Percentiles rank a stretch among this genome's conserved stretches.
Evolutionary conservation across 2,888 invertebrate genomes (phyloP).

Genomic region (Lithophane ornitopus): DNA sequence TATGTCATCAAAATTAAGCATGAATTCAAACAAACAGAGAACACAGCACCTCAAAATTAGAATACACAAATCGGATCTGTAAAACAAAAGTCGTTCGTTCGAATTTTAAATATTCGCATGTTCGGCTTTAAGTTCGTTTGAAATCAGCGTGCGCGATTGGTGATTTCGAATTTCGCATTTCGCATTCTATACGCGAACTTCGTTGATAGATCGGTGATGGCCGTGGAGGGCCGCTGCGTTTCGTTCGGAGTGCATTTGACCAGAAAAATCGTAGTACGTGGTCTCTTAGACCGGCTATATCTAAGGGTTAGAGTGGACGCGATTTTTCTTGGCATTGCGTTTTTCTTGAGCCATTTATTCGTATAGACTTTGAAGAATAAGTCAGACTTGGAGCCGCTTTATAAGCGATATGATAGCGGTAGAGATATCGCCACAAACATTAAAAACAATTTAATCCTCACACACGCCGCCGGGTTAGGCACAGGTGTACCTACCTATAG

Average conservation of each 20-base stretch:
- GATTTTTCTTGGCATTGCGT: slow-evolving; percentile 54
- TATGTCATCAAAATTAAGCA: slow-evolving; percentile 58
- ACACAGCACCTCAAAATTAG: slow-evolving; percentile 50
- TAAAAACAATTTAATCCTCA: neutral
- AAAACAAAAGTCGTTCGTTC: slow-evolving; percentile 81
- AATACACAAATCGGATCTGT: slow-evolving; percentile 77
- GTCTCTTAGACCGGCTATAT: slow-evolving; percentile 71
- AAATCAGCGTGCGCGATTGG: slow-evolving; percentile 82
- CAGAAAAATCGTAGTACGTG: slow-evolving; percentile 87
- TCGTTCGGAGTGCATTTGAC: slow-evolving; percentile 84
- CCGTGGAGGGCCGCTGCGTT: slow-evolving; percentile 75
- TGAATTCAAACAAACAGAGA: slow-evolving; percentile 54
- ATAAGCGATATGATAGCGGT: neutral
- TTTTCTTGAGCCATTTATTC: slow-evolving; percentile 51
- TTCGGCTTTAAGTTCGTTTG: slow-evolving; percentile 81
- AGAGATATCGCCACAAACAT: neutral
- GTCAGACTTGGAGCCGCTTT: neutral
- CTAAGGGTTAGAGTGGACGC: slow-evolving; percentile 67
- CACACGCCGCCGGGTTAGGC: neutral
- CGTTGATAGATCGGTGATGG: slow-evolving; percentile 88
- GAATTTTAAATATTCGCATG: slow-evolving; percentile 81
- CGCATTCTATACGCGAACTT: slow-evolving; percentile 85
- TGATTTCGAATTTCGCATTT: slow-evolving; percentile 82
- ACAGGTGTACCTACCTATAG: neutral
- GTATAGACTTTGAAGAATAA: slow-evolving; percentile 31